Base-by-base conservation (phyloP, 2,113 vertebrate species). In the Thunnus maccoyii region DNA sequence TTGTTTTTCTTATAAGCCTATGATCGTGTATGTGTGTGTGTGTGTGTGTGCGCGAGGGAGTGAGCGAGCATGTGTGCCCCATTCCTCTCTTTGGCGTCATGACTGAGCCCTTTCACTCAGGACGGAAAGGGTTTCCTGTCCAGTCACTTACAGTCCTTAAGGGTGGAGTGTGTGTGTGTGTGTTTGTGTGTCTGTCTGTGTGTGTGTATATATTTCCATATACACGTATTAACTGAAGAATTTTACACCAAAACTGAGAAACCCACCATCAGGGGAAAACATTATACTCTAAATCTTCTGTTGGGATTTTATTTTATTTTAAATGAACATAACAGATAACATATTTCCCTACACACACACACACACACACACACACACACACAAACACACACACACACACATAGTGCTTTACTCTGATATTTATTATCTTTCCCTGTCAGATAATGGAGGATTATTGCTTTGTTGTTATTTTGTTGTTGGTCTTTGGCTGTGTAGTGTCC, bases 41-140 rank as follows among this genome's bases (percentile, higher is more conserved):
- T 62, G 51, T 46, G 44, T 61, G 18, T 15, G 57, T 16, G 52
- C 47, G 66, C 65, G 55, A 25, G 47, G 65, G 27, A 62, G 63
- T 60, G 57, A 54, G 18, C 41, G 48, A 46, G 44, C 18, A 41
- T 62, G 44, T 20, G 60, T 0, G 10, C 20, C 76, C 94, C 36
- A 56, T 76, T 78, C 95, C 95, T 89, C 91, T 80, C 90, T 74
- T 70, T 82, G 88, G 90, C 60, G 18, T 89, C 74, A 94, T 92
- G 92, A 84, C 86, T 52, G 82, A 85, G 81, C 58, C 90, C 91
- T 92, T 91, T 95, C 88, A 92, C 89, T 94, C 89, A 83, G 83
- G 78, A 88, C 44, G 95, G 93, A 94, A 91, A 91, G 91, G 92
- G 85, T 89, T 96, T 96, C 95, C 95, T 94, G 91, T 78, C 44